Percentiles rank a stretch among this genome's conserved stretches.
These are phyloP conservation scores for Clivina fossor DNA, from an alignment of 2,888 invertebrate species.

Conservation along the genomic window DNA sequence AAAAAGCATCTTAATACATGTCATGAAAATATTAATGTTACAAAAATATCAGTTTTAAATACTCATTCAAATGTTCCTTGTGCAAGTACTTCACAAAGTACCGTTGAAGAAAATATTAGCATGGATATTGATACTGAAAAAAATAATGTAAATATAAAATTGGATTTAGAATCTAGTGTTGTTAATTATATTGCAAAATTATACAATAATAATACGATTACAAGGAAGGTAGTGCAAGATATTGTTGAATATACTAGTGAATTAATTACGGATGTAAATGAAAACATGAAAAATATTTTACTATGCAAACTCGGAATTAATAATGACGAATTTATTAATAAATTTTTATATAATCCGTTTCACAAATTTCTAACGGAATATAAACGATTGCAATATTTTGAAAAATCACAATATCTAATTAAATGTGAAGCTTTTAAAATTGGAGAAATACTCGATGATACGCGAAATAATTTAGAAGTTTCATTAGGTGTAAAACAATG, in stretches of 20 bases:
- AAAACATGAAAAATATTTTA: constrained; percentile 5
- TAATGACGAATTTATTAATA: too few relatives aligned
- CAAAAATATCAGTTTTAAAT: too few relatives aligned
- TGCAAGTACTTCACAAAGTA: too few relatives aligned
- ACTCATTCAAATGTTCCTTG: too few relatives aligned
- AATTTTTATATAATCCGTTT: constrained; percentile 2
- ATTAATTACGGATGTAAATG: constrained; percentile 1
- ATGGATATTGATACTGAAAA: too few relatives aligned
- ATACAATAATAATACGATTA: constrained; percentile 3
- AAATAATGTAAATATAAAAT: too few relatives aligned
- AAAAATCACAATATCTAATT: constrained; percentile 2
- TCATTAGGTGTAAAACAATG: constrained; percentile 1
- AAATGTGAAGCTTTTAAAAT: constrained; percentile 4
- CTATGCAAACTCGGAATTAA: too few relatives aligned
- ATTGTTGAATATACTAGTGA: constrained; percentile 10
- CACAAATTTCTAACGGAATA: constrained; percentile 6
- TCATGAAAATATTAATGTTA: too few relatives aligned
- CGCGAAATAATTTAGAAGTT: background rate
- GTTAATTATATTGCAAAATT: constrained; percentile 4
- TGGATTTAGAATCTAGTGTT: too few relatives aligned
- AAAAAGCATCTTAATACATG: background rate
- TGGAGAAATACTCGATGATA: constrained; percentile 8
- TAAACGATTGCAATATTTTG: constrained; percentile 13
- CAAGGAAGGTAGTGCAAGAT: constrained; percentile 3
- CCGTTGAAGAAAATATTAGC: too few relatives aligned